Conservation (phyloP, 2,113 vertebrate genomes). For the Tragulus kanchil region DNA sequence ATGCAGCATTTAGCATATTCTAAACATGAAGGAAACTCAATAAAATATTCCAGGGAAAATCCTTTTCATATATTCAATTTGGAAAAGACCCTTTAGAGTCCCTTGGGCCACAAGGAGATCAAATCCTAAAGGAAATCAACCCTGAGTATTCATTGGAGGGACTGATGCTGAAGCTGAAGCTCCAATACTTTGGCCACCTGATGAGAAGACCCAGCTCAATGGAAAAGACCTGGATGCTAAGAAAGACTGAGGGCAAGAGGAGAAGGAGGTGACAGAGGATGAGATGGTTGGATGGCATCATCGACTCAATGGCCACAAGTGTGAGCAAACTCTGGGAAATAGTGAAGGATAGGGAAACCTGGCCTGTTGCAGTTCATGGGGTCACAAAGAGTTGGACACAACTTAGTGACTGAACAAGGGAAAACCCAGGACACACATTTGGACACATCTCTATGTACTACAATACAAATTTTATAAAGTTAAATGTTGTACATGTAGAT, state of each 20-base stretch:
- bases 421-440: not conserved
- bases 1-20: not conserved
- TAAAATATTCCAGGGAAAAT: not conserved
- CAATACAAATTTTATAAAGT: not conserved
- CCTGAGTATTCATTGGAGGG: not conserved
- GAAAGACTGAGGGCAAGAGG: not conserved
- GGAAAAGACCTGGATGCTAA: not conserved
- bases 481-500: not conserved
- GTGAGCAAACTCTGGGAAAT: not conserved
- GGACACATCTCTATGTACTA: not conserved
- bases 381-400: not conserved
- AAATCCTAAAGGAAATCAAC: not conserved
- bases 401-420: not conserved
- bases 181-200: not conserved
- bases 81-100: not conserved
- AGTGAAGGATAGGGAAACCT: not conserved
- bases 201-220: not conserved
- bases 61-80: not conserved
- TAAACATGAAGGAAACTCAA: not conserved
- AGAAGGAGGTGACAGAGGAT: not conserved
- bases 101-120: not conserved
- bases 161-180: not conserved
- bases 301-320: not conserved
- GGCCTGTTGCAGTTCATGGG: not conserved
- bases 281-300: not conserved